A percentile compares a stretch with the other conserved stretches of the same genome.
These are phyloP conservation scores for Pogonus chalceus DNA, from an alignment of 1,140 invertebrate species.

Conservation along the genomic window DNA sequence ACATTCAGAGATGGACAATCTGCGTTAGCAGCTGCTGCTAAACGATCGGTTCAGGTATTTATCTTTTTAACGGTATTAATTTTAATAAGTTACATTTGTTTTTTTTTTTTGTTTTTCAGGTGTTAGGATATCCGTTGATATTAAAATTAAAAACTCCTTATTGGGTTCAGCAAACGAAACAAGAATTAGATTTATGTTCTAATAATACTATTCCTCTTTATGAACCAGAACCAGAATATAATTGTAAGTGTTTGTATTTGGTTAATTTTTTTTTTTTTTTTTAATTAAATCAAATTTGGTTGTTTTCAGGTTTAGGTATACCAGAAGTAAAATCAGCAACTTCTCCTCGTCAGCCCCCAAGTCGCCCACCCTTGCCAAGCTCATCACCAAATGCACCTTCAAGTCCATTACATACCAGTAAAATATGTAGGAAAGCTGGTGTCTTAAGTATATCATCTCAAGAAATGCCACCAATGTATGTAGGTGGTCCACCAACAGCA, in stretches of 20 bases:
- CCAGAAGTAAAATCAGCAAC: conserved; percentile 30
- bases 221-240: conserved; percentile 28
- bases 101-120: conserved; percentile 33
- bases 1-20: conserved; percentile 79
- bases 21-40: conserved; percentile 62
- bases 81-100: conserved; percentile 33
- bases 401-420: background rate
- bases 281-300: background rate
- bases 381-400: conserved; percentile 18
- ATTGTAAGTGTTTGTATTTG: conserved; percentile 30
- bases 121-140: conserved; percentile 56
- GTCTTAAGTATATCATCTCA: conserved; percentile 22
- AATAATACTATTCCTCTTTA: conserved; percentile 72
- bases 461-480: background rate
- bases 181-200: conserved; percentile 72
- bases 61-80: conserved; percentile 19
- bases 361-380: conserved; percentile 44
- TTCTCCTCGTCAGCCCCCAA: conserved; percentile 42
- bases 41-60: conserved; percentile 35
- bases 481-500: conserved; percentile 19
- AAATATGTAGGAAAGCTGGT: conserved; percentile 24
- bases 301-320: conserved; percentile 27
- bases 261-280: background rate
- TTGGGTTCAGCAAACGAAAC: conserved; percentile 69
- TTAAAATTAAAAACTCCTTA: conserved; percentile 74